phyloP scores from a whole-genome alignment of 2,888 invertebrate species.

The Adelphocoris suturalis region DNA sequence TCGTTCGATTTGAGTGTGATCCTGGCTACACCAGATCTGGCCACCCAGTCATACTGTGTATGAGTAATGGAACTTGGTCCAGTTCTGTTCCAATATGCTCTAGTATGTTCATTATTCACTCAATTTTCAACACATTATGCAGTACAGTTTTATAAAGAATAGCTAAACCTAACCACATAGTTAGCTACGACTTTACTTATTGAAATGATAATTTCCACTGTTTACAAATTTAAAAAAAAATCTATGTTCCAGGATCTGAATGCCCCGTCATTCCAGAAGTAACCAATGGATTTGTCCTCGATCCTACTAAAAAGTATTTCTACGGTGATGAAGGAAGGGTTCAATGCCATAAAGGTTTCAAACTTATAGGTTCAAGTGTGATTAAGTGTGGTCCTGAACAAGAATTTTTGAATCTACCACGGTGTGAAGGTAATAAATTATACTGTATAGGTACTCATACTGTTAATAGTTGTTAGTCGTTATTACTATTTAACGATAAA shows the following conservation, averaged over 20 bases:
- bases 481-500: too few species aligned
- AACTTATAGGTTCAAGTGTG: slow-evolving; percentile 87
- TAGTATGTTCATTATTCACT: slow-evolving; percentile 80
- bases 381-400: slow-evolving; percentile 92
- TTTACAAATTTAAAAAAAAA: neutral
- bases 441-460: too few species aligned
- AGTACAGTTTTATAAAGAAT: neutral
- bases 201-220: neutral
- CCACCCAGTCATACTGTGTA: slow-evolving; percentile 93
- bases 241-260: slow-evolving; percentile 80
- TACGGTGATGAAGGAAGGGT: slow-evolving; percentile 94
- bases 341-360: slow-evolving; percentile 94
- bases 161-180: neutral
- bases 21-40: slow-evolving; percentile 93
- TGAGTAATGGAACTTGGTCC: slow-evolving; percentile 98
- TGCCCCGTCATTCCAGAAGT: slow-evolving; percentile 89
- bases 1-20: slow-evolving; percentile 94
- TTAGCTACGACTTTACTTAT: neutral
- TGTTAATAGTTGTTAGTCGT: too few species aligned
- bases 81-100: slow-evolving; percentile 93
- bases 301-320: slow-evolving; percentile 87
- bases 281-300: slow-evolving; percentile 92
- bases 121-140: slow-evolving; percentile 3
- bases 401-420: slow-evolving; percentile 89
- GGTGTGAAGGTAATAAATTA: slow-evolving; percentile 85